Evolutionary conservation across 2,113 vertebrate genomes (phyloP).

Genomic region (Craseonycteris thonglongyai): DNA sequence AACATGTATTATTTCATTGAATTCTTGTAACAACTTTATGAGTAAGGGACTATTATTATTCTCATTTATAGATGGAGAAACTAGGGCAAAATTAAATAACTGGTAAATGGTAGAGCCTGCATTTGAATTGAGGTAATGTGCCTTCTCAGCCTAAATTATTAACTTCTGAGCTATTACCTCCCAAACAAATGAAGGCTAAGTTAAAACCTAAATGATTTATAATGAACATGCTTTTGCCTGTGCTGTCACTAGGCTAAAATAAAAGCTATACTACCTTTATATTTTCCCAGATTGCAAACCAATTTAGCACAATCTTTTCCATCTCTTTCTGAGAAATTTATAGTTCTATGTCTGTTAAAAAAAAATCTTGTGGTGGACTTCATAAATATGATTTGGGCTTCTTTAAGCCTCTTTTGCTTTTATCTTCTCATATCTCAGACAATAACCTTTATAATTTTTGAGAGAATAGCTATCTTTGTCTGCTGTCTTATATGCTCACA

Average conservation of each 20-base stretch:
- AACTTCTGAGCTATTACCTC: neutral
- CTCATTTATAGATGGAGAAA: neutral
- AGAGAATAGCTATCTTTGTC: conserved; percentile 16
- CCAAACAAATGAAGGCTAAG: neutral
- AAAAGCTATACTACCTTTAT: neutral
- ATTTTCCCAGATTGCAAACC: neutral
- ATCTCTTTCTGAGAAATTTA: neutral
- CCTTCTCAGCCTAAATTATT: neutral
- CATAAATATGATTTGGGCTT: conserved; percentile 9
- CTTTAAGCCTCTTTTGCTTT: conserved; percentile 7
- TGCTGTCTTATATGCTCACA: conserved; percentile 29
- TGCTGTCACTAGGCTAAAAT: neutral
- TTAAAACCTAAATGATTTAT: neutral
- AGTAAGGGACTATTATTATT: neutral
- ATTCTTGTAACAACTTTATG: neutral
- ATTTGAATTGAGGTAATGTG: neutral
- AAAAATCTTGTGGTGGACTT: neutral
- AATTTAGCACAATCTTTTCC: neutral
- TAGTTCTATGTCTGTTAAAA: neutral
- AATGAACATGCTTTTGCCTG: neutral
- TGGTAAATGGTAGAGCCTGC: neutral
- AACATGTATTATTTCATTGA: neutral
- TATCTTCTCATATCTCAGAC: conserved; percentile 5
- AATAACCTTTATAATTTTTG: conserved; percentile 34
- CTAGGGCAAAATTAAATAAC: neutral